Evolutionary conservation across 1,140 invertebrate species (phyloP), one percentile per base, ranked within the genome.

Genomic region (Helicoverpa zea): DNA sequence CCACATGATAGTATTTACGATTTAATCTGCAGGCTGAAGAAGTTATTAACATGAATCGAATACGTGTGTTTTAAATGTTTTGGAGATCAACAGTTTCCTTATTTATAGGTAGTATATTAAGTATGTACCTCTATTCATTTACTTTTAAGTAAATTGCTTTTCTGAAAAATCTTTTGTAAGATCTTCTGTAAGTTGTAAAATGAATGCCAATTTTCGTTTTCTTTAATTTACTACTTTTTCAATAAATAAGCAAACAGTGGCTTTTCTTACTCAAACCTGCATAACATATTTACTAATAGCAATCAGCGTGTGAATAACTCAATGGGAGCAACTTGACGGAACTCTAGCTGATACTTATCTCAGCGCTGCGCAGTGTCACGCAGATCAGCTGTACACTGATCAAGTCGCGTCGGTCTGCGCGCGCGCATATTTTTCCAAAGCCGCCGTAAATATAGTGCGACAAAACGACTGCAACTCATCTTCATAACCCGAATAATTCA

Each of bases 351-450:
- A 29, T 35, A 68, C 63, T 5, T 43, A n/a, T 5, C 54, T 16
- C 43, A 29, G 64, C 59, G 52, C 52, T 70, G 51, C 73, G 73
- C 73, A 75, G 73, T 70, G 77, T 79, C 63, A 54, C 66, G 43
- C 63, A 52, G 70, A 56, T 56, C 54, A 70, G 54, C 66, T 35
- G 66, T 63, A 61, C 35, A 35, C 66, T 66, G 66, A 79, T 79
- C 54, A 79, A 58, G 14, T 23, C 43, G 73, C 73, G 14, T 23
- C 43, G 73, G 73, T 61, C 63, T 47, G 66, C 78, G 66, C 61
- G 11, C 29, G 61, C 61, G 56, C 30, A 61, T n/a, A 13, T 18
- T 29, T 63, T 49, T 54, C 49, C 49, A 72, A 59, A 58, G 72
- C 49, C 30, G 63, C 56, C 73, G 43, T 63, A 76, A 76, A 76